phyloP scores from a whole-genome alignment of 2,113 vertebrate genomes.

The Lampris megalopsis region DNA sequence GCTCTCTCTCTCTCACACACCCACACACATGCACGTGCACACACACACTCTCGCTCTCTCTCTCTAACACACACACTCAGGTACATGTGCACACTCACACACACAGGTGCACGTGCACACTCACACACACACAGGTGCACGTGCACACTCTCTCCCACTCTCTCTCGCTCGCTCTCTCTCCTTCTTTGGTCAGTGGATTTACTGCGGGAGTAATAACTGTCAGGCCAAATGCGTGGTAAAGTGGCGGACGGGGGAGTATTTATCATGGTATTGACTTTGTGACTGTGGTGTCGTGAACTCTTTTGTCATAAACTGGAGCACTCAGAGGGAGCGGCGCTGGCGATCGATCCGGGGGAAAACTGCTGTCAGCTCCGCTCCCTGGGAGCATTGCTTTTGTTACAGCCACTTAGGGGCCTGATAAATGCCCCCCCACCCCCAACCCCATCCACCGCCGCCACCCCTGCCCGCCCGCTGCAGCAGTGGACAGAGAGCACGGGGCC shows the following conservation, averaged over 20 bases:
- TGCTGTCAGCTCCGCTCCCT: slow-evolving; percentile 86
- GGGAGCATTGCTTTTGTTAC: slow-evolving; percentile 85
- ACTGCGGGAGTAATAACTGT: slow-evolving; percentile 94
- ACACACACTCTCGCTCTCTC: too few species aligned
- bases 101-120: slow-evolving; percentile 55
- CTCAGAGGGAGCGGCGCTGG: slow-evolving; percentile 79
- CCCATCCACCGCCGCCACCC: not conserved
- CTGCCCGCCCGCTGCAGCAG: slow-evolving; percentile 35
- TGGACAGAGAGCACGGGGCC: slow-evolving; percentile 21
- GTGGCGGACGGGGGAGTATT: slow-evolving; percentile 88
- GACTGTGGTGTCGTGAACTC: slow-evolving; percentile 87
- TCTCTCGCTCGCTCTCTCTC: too few species aligned
- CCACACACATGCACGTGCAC: too few species aligned
- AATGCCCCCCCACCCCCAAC: slow-evolving; percentile 70
- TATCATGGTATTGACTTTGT: slow-evolving; percentile 89
- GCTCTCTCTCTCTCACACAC: too few species aligned
- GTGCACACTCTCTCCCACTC: too few species aligned
- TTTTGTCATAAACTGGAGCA: slow-evolving; percentile 90
- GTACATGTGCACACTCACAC: too few species aligned
- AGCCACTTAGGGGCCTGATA: slow-evolving; percentile 84
- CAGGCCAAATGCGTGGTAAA: slow-evolving; percentile 87
- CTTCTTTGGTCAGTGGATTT: slow-evolving; percentile 91
- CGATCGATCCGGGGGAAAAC: slow-evolving; percentile 85
- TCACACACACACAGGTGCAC: too few species aligned
- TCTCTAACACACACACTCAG: too few species aligned